Evolutionary conservation across 2,113 vertebrate genomes (phyloP).

Genomic region (Pitta sordida): DNA sequence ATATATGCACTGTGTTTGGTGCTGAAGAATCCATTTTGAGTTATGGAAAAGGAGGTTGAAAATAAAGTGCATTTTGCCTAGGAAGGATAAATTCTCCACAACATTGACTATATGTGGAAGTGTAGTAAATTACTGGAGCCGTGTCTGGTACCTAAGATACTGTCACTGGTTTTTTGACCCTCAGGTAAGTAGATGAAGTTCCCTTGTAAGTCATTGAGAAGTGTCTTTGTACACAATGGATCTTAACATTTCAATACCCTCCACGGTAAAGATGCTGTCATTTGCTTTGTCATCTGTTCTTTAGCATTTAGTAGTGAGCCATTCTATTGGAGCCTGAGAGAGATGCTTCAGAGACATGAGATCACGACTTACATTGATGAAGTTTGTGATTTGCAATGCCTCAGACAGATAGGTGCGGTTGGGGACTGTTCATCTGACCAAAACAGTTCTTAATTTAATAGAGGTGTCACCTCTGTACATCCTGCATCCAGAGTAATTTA

Average conservation of each 20-base stretch:
- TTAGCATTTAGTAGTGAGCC: neutral
- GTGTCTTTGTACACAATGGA: neutral
- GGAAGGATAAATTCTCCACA: neutral
- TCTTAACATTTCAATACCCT: neutral
- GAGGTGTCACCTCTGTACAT: neutral
- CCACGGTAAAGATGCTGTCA: neutral
- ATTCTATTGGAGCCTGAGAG: neutral
- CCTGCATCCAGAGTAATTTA: neutral
- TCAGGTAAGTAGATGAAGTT: neutral
- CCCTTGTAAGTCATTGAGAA: neutral
- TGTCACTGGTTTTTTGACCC: neutral
- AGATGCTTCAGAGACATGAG: neutral
- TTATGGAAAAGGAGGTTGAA: neutral
- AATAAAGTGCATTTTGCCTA: neutral
- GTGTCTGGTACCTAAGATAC: neutral
- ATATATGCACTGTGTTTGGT: accelerated
- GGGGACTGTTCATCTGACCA: neutral
- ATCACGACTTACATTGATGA: neutral
- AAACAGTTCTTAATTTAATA: neutral
- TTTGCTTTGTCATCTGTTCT: neutral
- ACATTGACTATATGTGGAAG: neutral
- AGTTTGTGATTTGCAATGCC: neutral
- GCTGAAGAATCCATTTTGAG: neutral
- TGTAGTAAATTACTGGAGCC: neutral
- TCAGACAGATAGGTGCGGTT: neutral